Percentiles rank a stretch among this genome's conserved stretches.
phyloP scores from a whole-genome alignment of 2,797 vertebrate species.

The Falco berigora region DNA sequence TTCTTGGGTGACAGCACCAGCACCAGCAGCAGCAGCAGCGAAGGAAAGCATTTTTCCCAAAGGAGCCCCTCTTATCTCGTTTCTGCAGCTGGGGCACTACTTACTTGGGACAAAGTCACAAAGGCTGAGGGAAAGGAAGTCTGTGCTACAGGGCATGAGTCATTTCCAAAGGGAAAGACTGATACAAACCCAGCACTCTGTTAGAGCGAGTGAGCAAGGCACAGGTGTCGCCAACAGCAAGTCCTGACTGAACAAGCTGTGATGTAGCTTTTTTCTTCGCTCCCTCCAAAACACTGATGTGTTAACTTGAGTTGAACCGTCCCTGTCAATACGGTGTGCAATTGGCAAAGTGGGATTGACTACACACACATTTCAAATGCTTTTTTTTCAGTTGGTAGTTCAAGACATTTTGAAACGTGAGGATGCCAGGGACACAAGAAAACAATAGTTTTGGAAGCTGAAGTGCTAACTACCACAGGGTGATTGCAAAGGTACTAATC shows the following conservation, averaged over 20 bases:
- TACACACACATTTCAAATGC: background rate
- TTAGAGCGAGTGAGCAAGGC: background rate
- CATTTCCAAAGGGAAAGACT: background rate
- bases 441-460: background rate
- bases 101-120: background rate
- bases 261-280: background rate
- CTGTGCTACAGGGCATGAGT: background rate
- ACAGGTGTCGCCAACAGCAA: background rate
- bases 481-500: background rate
- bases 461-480: background rate
- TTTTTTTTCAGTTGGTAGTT: background rate
- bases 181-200: background rate
- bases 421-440: background rate
- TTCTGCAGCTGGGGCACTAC: background rate
- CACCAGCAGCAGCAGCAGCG: background rate
- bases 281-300: background rate
- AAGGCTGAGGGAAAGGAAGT: background rate
- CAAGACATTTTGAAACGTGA: background rate
- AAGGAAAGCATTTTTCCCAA: fast-evolving
- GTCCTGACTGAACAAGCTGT: background rate
- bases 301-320: background rate
- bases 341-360: background rate
- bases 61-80: background rate
- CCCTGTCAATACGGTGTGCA: background rate
- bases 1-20: background rate